Percentiles rank a stretch among this genome's conserved stretches.
Evolutionary conservation across 2,797 vertebrate genomes (phyloP).

Genomic region (Hephaestus fuliginosus): DNA sequence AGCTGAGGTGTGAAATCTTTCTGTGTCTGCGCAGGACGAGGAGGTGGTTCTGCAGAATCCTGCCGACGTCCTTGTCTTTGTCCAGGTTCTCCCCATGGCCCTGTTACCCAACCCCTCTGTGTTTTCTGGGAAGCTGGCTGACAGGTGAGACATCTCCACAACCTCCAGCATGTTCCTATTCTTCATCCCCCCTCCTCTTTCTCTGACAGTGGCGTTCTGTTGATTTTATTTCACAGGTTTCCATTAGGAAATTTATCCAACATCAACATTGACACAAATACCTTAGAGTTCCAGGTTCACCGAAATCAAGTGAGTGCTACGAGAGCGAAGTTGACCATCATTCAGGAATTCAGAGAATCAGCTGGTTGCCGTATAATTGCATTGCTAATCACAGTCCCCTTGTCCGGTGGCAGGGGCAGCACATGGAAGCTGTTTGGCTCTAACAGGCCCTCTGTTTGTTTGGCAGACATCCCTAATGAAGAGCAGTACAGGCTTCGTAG

Average conservation of each 20-base stretch:
- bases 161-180: neutral
- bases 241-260: constrained; percentile 91
- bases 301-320: constrained; percentile 89
- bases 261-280: constrained; percentile 90
- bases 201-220: neutral
- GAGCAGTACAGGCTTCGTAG: constrained; percentile 87
- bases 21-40: constrained; percentile 87
- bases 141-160: constrained; percentile 85
- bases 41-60: constrained; percentile 96
- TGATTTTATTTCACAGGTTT: constrained; percentile 84
- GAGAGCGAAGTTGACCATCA: neutral
- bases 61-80: constrained; percentile 91
- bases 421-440: constrained; percentile 51
- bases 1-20: neutral
- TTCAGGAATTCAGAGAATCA: constrained; percentile 28
- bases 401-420: constrained; percentile 14
- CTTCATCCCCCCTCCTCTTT: neutral
- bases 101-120: constrained; percentile 92
- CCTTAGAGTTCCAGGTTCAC: constrained; percentile 95
- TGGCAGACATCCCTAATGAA: constrained; percentile 89
- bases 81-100: constrained; percentile 94
- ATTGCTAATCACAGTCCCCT: constrained; percentile 12
- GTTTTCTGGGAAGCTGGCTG: constrained; percentile 91
- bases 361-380: neutral
- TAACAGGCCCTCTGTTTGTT: constrained; percentile 67